phyloP scores from a whole-genome alignment of 2,113 vertebrate genomes.

The Proterorhinus semilunaris region DNA sequence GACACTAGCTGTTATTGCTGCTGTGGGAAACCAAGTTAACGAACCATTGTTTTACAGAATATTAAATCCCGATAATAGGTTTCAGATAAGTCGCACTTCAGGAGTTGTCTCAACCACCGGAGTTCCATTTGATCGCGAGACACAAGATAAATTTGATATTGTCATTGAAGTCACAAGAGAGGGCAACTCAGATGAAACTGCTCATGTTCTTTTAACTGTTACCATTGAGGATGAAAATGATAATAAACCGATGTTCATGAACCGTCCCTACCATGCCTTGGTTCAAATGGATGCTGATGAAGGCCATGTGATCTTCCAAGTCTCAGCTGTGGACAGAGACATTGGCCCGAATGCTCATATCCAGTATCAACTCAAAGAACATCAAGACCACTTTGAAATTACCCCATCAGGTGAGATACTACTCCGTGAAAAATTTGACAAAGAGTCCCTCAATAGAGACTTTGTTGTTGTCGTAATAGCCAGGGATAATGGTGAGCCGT shows the following conservation, averaged over 20 bases:
- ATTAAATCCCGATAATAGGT: conserved; percentile 90
- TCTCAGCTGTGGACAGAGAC: conserved; percentile 90
- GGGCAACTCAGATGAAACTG: conserved; percentile 75
- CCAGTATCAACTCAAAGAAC: conserved; percentile 85
- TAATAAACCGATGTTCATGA: conserved; percentile 89
- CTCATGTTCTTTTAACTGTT: conserved; percentile 87
- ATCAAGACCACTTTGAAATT: conserved; percentile 87
- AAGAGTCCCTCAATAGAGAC: conserved; percentile 85
- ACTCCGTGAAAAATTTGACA: conserved; percentile 85
- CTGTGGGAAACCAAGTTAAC: conserved; percentile 90
- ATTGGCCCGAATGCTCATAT: conserved; percentile 83
- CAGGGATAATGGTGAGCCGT: conserved; percentile 84
- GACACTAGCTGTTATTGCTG: conserved; percentile 84
- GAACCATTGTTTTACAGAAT: conserved; percentile 92
- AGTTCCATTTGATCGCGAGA: conserved; percentile 90
- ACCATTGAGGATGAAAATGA: conserved; percentile 89
- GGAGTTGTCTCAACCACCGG: conserved; percentile 92
- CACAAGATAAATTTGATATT: conserved; percentile 84
- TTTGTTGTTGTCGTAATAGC: conserved; percentile 86
- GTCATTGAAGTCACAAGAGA: conserved; percentile 89
- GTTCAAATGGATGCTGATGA: conserved; percentile 87
- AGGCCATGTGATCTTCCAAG: conserved; percentile 83
- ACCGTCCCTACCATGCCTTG: conserved; percentile 90
- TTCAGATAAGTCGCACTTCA: conserved; percentile 90
- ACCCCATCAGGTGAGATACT: conserved; percentile 83